These are phyloP conservation scores for Bufo bufo DNA, from an alignment of 2,113 vertebrate species.

Conservation along the genomic window DNA sequence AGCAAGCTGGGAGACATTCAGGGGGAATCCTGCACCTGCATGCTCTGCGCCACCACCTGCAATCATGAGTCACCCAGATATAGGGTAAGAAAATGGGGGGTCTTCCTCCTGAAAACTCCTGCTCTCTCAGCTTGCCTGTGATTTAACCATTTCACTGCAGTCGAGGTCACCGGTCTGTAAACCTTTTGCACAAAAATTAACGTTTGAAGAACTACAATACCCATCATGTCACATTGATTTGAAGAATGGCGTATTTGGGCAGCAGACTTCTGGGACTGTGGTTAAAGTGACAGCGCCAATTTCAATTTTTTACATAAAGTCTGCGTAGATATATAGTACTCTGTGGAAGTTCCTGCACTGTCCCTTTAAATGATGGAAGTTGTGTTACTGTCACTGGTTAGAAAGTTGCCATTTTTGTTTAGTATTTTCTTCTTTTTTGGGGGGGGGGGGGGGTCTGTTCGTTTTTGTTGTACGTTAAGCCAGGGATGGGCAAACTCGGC, in stretches of 20 bases:
- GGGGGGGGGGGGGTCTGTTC: too few species aligned
- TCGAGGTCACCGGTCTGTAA: neutral
- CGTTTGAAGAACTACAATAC: neutral
- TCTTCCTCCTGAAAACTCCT: neutral
- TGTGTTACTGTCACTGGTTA: too few species aligned
- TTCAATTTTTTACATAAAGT: neutral
- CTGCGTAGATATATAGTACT: too few species aligned
- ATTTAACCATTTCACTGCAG: neutral
- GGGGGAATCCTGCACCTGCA: conserved; percentile 54
- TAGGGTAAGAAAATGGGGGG: conserved; percentile 74
- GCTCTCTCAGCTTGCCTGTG: neutral
- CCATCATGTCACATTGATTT: neutral
- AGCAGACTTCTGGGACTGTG: too few species aligned
- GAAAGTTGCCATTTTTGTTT: too few species aligned
- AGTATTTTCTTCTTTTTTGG: too few species aligned
- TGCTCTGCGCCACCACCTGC: conserved; percentile 55
- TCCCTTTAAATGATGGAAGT: too few species aligned
- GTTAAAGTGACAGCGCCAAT: neutral
- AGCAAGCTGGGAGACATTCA: neutral
- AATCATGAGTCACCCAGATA: conserved; percentile 79
- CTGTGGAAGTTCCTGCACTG: neutral
- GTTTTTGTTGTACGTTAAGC: too few species aligned
- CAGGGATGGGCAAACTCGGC: too few species aligned
- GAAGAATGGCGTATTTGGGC: neutral
- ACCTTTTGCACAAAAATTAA: neutral